Percentiles rank a stretch among this genome's conserved stretches.
Evolutionary conservation across 2,113 vertebrate species (phyloP).

Genomic region (Mesembrinibis cayennensis): DNA sequence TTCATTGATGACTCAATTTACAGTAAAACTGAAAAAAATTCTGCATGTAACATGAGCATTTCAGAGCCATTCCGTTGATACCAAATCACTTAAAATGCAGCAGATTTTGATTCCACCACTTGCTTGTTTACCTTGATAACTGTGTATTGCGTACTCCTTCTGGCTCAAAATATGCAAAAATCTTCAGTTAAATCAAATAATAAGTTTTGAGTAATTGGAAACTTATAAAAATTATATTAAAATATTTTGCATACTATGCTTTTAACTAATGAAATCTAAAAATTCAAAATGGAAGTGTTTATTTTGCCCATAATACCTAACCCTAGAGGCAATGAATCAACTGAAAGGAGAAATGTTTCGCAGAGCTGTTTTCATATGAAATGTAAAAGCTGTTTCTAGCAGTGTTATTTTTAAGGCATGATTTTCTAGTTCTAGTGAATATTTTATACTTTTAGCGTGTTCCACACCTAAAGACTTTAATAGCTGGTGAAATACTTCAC

Average conservation of each 20-base stretch:
- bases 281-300: neutral
- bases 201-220: neutral
- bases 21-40: neutral
- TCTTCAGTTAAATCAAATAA: neutral
- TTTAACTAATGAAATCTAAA: neutral
- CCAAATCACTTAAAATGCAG: neutral
- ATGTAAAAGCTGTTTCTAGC: neutral
- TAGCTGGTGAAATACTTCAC: neutral
- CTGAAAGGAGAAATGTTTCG: neutral
- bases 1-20: neutral
- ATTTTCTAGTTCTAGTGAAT: neutral
- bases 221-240: neutral
- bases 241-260: neutral
- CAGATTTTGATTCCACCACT: neutral
- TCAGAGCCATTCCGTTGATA: neutral
- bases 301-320: neutral
- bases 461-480: neutral
- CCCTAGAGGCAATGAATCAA: neutral
- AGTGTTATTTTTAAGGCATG: neutral
- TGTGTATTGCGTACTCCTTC: neutral
- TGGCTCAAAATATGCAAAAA: neutral
- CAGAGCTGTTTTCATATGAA: neutral
- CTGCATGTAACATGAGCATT: accelerated
- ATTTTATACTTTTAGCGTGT: neutral
- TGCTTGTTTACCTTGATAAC: neutral